Evolutionary conservation across 2,113 vertebrate genomes (phyloP).

Genomic region (Struthidea cinerea): DNA sequence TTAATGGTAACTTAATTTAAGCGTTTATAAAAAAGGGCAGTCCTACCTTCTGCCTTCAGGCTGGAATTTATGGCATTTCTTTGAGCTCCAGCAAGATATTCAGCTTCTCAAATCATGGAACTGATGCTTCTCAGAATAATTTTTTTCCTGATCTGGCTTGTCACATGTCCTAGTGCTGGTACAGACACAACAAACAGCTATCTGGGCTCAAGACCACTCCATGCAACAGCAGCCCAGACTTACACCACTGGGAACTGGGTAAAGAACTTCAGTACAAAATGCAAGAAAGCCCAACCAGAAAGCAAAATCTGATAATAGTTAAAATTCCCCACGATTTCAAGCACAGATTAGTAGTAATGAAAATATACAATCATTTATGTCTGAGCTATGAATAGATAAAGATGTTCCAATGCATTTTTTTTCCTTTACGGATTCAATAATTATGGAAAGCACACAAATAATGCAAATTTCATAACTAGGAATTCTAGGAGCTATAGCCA

Average conservation of each 20-base stretch:
- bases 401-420: not conserved
- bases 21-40: not conserved
- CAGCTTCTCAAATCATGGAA: not conserved
- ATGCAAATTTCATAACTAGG: not conserved
- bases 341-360: not conserved
- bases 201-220: not conserved
- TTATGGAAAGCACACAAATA: not conserved
- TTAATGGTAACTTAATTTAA: not conserved
- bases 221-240: not conserved
- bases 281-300: not conserved
- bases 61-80: not conserved
- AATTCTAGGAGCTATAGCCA: not conserved
- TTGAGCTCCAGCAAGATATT: not conserved
- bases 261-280: not conserved
- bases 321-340: not conserved
- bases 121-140: not conserved
- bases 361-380: not conserved
- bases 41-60: not conserved
- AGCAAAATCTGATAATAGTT: not conserved
- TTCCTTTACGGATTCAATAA: not conserved
- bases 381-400: not conserved
- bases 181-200: not conserved
- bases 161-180: not conserved
- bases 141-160: not conserved
- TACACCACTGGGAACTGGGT: fast-evolving